Evolutionary conservation across 2,113 vertebrate species (phyloP).

Genomic region (Sphyrna mokarran): DNA sequence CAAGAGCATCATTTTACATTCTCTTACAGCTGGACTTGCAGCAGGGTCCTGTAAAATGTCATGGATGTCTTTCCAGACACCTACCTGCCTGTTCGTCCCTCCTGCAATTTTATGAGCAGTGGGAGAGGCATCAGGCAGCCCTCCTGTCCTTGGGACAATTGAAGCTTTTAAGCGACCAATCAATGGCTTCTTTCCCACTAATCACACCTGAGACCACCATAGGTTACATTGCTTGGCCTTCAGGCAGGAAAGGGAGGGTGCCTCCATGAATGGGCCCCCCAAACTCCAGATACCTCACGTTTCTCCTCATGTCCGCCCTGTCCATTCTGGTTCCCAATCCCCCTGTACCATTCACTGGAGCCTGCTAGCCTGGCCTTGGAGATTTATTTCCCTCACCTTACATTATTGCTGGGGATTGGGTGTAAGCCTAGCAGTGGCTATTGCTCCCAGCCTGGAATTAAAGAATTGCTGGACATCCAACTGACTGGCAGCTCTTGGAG

Average conservation of each 20-base stretch:
- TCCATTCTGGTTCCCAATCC: neutral
- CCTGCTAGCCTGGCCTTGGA: too few relatives aligned
- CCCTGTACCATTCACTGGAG: too few relatives aligned
- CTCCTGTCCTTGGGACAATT: neutral
- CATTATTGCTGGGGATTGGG: too few relatives aligned
- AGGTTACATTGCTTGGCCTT: neutral
- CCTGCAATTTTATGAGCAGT: too few relatives aligned
- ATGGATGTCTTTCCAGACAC: neutral
- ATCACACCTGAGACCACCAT: neutral
- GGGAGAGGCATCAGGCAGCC: neutral
- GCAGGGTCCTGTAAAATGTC: neutral
- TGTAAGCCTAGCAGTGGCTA: neutral
- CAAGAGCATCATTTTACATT: too few relatives aligned
- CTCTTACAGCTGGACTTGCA: neutral
- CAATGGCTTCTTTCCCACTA: neutral
- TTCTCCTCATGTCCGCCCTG: neutral
- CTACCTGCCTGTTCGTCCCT: neutral
- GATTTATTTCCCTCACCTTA: neutral
- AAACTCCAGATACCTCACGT: neutral
- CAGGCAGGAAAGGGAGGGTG: neutral
- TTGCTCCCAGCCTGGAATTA: neutral
- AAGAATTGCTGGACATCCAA: neutral
- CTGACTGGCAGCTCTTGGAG: too few relatives aligned
- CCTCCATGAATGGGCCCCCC: neutral
- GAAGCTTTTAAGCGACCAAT: neutral